Conservation (phyloP, 2,888 invertebrate genomes). For the Agrotis clavis region DNA sequence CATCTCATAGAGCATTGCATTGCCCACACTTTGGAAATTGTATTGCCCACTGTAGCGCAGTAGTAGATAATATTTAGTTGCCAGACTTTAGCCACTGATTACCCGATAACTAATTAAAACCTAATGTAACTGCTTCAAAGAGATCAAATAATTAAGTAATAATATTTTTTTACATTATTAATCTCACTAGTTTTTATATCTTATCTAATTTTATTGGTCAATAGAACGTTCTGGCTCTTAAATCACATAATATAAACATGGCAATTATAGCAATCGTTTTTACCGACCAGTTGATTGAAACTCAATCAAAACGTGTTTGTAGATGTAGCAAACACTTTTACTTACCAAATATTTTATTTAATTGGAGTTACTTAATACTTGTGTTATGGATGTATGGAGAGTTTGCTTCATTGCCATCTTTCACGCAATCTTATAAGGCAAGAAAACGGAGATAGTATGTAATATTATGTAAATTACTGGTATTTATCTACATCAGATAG, state of each 20-base stretch:
- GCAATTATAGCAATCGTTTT: conserved; percentile 20
- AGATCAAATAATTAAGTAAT: too few species aligned
- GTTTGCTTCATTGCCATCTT: conserved; percentile 1
- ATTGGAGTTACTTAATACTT: conserved; percentile 37
- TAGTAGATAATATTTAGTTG: too few species aligned
- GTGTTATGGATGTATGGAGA: not conserved
- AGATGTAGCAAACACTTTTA: conserved; percentile 34
- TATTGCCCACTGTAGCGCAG: too few species aligned
- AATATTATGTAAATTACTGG: not conserved
- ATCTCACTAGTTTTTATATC: not conserved
- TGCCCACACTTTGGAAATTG: too few species aligned
- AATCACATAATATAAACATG: not conserved
- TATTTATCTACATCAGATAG: too few species aligned
- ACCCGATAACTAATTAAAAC: too few species aligned
- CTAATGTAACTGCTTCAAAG: too few species aligned
- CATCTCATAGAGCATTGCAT: too few species aligned
- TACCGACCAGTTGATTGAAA: conserved; percentile 32
- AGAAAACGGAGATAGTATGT: not conserved
- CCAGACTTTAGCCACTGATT: too few species aligned
- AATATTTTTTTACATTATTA: not conserved
- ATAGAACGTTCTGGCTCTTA: not conserved
- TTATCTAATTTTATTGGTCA: not conserved
- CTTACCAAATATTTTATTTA: conserved; percentile 54
- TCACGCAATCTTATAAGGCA: conserved; percentile 4
- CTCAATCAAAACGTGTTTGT: conserved; percentile 42